Evolutionary conservation across 2,888 invertebrate genomes (phyloP).

Genomic region (Tipula unca): DNA sequence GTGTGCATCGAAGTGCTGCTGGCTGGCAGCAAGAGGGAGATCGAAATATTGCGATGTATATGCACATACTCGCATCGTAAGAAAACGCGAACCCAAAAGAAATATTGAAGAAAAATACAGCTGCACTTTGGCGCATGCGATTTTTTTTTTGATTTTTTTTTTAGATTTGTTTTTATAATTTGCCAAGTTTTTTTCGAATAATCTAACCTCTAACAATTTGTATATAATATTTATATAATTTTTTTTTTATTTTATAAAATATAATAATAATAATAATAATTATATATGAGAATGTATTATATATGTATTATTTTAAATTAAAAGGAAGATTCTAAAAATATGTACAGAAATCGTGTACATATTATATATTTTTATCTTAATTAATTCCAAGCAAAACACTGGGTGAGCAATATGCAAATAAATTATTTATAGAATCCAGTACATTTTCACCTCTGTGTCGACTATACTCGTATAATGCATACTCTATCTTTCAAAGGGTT

Average conservation of each 20-base stretch:
- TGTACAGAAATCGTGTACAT: neutral
- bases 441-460: neutral
- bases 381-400: neutral
- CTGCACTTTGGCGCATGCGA: conserved; percentile 17
- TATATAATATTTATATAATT: neutral
- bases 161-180: neutral
- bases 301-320: neutral
- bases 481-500: neutral
- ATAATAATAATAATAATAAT: neutral
- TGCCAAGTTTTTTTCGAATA: conserved; percentile 1
- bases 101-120: neutral
- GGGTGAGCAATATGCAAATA: neutral
- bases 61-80: neutral
- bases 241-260: neutral
- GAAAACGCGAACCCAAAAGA: neutral
- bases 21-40: neutral
- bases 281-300: neutral
- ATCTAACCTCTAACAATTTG: conserved; percentile 18
- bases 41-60: neutral
- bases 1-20: neutral
- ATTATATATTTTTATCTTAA: neutral
- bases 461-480: neutral
- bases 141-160: neutral
- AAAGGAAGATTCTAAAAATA: neutral
- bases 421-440: neutral